Percentiles rank a stretch among this genome's conserved stretches.
Conservation (phyloP, 2,113 vertebrate genomes). For the Leucopsar rothschildi region DNA sequence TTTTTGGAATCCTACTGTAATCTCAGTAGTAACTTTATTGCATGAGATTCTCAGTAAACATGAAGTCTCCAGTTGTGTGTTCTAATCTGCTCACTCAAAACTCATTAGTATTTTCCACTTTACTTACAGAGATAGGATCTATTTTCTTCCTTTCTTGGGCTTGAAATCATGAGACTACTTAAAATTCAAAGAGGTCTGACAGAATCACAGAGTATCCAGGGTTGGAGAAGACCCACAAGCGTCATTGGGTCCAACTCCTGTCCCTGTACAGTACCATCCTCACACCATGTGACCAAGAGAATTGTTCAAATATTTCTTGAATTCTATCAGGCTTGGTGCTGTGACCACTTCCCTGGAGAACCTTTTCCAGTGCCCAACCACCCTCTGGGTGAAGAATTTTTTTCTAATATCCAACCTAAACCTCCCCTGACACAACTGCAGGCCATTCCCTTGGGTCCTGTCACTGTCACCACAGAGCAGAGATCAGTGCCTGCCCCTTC, state of each 20-base stretch:
- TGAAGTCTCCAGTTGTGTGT: not conserved
- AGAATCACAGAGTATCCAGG: not conserved
- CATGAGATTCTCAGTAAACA: not conserved
- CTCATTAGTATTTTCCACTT: not conserved
- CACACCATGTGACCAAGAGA: not conserved
- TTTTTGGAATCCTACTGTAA: not conserved
- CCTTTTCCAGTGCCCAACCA: not conserved
- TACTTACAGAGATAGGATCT: not conserved
- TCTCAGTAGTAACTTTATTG: not conserved
- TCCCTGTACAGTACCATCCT: not conserved
- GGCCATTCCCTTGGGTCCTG: fast-evolving
- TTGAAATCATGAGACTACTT: not conserved
- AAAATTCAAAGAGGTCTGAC: not conserved
- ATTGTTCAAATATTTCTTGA: not conserved
- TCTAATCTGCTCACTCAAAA: not conserved
- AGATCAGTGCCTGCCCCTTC: not conserved
- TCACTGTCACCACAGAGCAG: not conserved
- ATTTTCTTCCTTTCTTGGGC: not conserved
- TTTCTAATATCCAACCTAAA: not conserved
- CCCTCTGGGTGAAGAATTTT: not conserved
- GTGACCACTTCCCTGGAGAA: not conserved
- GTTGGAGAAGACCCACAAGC: not conserved
- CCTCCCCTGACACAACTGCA: not conserved
- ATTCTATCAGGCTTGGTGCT: not conserved
- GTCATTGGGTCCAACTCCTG: fast-evolving